These are phyloP conservation scores for Seriola aureovittata DNA, from an alignment of 2,113 vertebrate species.

Conservation along the genomic window DNA sequence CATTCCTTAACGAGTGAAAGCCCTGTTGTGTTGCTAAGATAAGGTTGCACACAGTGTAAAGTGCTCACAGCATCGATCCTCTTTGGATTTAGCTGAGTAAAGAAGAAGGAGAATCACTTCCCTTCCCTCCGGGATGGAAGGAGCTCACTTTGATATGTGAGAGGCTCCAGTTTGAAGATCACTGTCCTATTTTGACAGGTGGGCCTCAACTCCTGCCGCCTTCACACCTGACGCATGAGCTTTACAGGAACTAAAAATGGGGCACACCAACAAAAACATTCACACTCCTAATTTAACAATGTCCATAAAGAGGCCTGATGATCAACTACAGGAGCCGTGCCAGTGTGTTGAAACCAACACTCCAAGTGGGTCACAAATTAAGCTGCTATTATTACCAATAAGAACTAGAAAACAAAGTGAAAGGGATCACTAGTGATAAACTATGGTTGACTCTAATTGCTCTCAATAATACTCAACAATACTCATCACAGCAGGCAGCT, in stretches of 20 bases:
- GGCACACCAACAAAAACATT: slow-evolving; percentile 15
- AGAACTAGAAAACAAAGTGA: too few species aligned
- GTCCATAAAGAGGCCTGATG: background rate
- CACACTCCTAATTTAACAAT: slow-evolving; percentile 4
- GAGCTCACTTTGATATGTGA: slow-evolving; percentile 75
- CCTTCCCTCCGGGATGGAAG: slow-evolving; percentile 5
- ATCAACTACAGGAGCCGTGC: background rate
- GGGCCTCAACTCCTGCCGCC: slow-evolving; percentile 27
- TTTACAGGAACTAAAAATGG: slow-evolving; percentile 53
- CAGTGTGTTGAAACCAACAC: background rate
- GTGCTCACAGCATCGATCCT: background rate
- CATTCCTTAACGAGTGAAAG: background rate
- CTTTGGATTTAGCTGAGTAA: slow-evolving; percentile 17
- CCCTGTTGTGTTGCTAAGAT: background rate
- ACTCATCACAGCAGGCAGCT: too few species aligned
- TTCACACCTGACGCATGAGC: slow-evolving; percentile 52
- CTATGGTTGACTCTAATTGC: too few species aligned
- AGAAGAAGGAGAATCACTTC: slow-evolving; percentile 8
- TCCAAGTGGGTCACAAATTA: background rate
- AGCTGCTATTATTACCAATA: too few species aligned
- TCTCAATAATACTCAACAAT: too few species aligned
- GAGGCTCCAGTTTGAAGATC: slow-evolving; percentile 34
- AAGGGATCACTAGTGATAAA: too few species aligned
- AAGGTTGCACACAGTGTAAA: background rate
- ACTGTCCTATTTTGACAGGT: slow-evolving; percentile 54